Conservation (phyloP, 2,888 invertebrate genomes). For the Fragum fragum region DNA sequence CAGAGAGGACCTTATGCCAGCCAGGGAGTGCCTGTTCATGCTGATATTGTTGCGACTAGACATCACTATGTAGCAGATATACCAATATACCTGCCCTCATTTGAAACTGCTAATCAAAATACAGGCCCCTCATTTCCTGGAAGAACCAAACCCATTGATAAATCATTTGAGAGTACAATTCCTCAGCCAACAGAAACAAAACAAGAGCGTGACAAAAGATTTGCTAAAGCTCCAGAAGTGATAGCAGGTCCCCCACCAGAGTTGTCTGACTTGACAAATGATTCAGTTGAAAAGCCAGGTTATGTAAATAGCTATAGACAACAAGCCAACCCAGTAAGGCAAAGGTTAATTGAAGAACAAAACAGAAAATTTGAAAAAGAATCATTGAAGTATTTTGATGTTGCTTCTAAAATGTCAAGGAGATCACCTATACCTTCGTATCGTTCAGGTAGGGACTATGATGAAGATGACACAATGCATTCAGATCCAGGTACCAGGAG, state of each 20-base stretch:
- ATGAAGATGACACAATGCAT: slow-evolving; percentile 32
- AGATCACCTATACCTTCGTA: slow-evolving; percentile 9
- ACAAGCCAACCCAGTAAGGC: slow-evolving; percentile 59
- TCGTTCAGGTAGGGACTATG: not conserved
- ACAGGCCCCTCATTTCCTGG: slow-evolving; percentile 35
- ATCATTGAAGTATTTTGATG: slow-evolving; percentile 51
- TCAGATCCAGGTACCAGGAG: slow-evolving; percentile 56
- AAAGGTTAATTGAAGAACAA: slow-evolving; percentile 56
- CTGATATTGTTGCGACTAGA: slow-evolving; percentile 40
- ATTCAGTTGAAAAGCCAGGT: slow-evolving; percentile 16
- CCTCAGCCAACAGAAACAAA: slow-evolving; percentile 20
- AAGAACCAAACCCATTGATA: slow-evolving; percentile 35
- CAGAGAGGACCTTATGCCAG: not conserved
- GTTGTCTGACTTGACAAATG: slow-evolving; percentile 29
- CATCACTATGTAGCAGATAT: slow-evolving; percentile 65
- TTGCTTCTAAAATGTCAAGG: slow-evolving; percentile 20
- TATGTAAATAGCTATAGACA: slow-evolving; percentile 52
- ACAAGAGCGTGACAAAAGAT: not conserved
- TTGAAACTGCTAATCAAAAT: slow-evolving; percentile 42
- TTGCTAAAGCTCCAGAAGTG: slow-evolving; percentile 47
- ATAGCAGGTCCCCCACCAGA: slow-evolving; percentile 43
- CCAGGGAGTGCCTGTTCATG: slow-evolving; percentile 44
- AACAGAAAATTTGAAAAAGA: slow-evolving; percentile 42
- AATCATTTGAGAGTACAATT: slow-evolving; percentile 42
- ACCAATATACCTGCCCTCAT: slow-evolving; percentile 58